Evolutionary conservation across 2,113 vertebrate species (phyloP), one percentile per base, ranked within the genome.

Genomic region (Brachyistius frenatus): DNA sequence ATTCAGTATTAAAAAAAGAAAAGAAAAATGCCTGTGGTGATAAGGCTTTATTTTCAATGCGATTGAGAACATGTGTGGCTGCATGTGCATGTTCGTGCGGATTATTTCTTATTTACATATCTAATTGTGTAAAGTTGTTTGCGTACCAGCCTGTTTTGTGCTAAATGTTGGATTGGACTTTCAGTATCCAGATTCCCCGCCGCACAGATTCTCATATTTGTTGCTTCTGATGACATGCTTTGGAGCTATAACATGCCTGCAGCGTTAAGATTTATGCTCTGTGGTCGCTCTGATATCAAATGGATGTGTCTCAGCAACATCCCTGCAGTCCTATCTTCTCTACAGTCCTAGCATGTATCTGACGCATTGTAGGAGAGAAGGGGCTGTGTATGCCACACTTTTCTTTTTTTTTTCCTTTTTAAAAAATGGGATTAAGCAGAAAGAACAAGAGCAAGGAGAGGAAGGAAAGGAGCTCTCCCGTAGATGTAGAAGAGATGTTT

Each of bases 281-380:
- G 72, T 84, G 77, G 80, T 82, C 50, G 69, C 74, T 83, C 67
- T 49, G 41, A 73, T 70, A 84, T 76, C 84, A 86, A 84, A 76
- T 61, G 44, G 52, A 85, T 72, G 76, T 73, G 79, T 81, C 74
- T 60, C 9, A 67, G 69, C 58, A 66, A 60, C 81, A 70, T 71
- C 78, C 66, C 78, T 1, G 10, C 86, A 16, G 37, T 78, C 66
- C 53, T 69, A 50, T 69, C 41, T 61, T 69, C 68, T 87, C 83
- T 44, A 57, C 49, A 80, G 60, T 76, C 67, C 56, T 68, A 35
- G 69, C 62, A 56, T 84, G 74, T 66, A 53, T 86, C 67, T 70
- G 67, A 69, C 41, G 73, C 15, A 23, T 49, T 39, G 58, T 46
- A 73, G 72, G 75, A 72, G 53, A 62, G 52, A 54, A 61, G 33